phyloP scores from a whole-genome alignment of 2,888 invertebrate species.

The Zeuzera pyrina region DNA sequence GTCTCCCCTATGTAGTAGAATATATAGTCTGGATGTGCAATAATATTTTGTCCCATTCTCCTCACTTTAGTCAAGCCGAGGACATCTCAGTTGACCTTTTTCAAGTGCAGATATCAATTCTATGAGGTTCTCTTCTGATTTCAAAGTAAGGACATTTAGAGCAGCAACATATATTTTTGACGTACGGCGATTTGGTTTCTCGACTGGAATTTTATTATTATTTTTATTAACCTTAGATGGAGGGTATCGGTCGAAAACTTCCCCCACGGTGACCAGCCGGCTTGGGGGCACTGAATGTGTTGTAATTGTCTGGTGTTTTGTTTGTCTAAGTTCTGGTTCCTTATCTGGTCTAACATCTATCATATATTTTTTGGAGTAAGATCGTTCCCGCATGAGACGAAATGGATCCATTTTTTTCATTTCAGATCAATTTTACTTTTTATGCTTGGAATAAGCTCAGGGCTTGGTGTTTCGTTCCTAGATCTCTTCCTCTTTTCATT shows the following conservation, averaged over 20 bases:
- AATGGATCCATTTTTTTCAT: not conserved
- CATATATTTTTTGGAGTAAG: not conserved
- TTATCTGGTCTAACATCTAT: no score
- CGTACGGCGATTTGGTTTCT: not conserved
- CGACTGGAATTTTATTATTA: no score
- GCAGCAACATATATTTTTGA: not conserved
- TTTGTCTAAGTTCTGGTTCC: no score
- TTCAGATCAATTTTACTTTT: not conserved
- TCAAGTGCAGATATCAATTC: not conserved
- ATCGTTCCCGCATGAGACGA: not conserved
- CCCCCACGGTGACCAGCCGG: no score
- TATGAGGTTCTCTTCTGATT: not conserved
- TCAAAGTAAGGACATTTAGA: not conserved
- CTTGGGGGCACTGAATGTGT: no score
- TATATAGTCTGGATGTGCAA: conserved; percentile 5
- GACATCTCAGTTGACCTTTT: not conserved
- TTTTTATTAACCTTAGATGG: no score
- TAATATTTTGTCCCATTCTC: not conserved
- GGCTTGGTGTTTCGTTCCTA: not conserved
- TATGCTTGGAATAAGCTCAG: not conserved
- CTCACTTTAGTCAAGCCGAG: not conserved
- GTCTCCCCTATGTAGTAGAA: conserved; percentile 16
- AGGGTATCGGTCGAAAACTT: no score
- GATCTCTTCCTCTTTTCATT: not conserved
- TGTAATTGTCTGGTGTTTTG: no score